Conservation (phyloP, 2,797 vertebrate genomes). For the Leucoraja ocellata region DNA sequence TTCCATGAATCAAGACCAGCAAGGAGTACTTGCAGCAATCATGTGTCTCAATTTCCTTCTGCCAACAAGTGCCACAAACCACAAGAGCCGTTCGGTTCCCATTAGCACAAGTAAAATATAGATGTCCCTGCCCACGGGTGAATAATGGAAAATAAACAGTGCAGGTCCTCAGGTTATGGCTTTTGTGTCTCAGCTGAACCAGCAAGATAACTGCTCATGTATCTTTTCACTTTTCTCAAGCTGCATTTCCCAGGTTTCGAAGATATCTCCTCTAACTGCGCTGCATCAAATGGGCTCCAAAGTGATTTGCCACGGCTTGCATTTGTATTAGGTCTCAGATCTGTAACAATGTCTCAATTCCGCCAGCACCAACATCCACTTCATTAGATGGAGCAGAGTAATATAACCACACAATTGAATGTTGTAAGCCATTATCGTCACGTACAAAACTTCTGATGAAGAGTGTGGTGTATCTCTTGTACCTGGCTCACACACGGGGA, state of each 20-base stretch:
- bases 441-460: neutral
- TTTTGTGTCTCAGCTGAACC: neutral
- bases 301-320: neutral
- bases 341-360: neutral
- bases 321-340: neutral
- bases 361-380: neutral
- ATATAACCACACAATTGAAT: neutral
- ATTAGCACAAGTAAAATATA: neutral
- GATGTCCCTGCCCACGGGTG: neutral
- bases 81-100: no score
- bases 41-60: neutral
- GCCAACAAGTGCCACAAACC: neutral
- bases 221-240: neutral
- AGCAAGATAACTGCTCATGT: neutral
- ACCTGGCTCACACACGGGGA: neutral
- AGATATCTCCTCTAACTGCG: neutral
- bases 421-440: no score
- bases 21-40: neutral
- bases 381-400: neutral
- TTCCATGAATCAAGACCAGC: neutral
- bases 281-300: neutral
- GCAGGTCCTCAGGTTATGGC: no score
- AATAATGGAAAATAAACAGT: neutral
- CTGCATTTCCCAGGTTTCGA: neutral
- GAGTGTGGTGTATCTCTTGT: neutral